These are phyloP conservation scores for Rhyzopertha dominica DNA, from an alignment of 1,140 invertebrate species.

Conservation along the genomic window DNA sequence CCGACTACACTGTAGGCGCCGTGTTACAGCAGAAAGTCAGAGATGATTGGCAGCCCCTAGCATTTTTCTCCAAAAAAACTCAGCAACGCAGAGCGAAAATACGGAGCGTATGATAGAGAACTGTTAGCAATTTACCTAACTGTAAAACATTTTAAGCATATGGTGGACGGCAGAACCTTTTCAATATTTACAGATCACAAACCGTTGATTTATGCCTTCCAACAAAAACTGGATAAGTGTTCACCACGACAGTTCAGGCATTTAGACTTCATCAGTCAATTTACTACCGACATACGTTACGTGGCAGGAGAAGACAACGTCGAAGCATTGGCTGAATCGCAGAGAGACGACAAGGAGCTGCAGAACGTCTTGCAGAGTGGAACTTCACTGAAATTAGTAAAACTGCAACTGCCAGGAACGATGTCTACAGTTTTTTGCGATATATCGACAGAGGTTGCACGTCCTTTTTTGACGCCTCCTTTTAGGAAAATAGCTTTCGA, in stretches of 20 bases:
- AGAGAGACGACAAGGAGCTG: constrained; percentile 33
- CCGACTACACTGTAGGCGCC: constrained; percentile 30
- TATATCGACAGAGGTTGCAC: no score
- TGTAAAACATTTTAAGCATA: constrained; percentile 6
- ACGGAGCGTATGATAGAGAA: constrained; percentile 34
- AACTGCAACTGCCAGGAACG: not conserved
- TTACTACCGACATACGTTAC: constrained; percentile 40
- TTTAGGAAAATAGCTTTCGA: constrained; percentile 37
- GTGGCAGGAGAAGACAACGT: constrained; percentile 36
- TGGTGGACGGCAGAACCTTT: not conserved
- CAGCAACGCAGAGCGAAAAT: constrained; percentile 29
- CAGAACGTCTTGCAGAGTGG: no score
- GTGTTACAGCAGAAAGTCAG: constrained; percentile 32
- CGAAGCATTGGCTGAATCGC: constrained; percentile 35
- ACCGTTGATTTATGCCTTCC: constrained; percentile 16
- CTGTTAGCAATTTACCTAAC: constrained; percentile 6
- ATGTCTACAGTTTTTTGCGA: not conserved
- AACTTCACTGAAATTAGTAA: not conserved
- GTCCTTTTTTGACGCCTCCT: no score
- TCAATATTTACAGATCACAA: constrained; percentile 8
- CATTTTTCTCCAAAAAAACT: constrained; percentile 44
- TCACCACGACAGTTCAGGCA: constrained; percentile 34
- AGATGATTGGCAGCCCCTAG: constrained; percentile 34
- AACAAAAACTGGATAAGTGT: constrained; percentile 23
- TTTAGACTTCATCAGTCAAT: constrained; percentile 41